Evolutionary conservation across 2,113 vertebrate genomes (phyloP), one percentile per base, ranked within the genome.

Genomic region (Notechis scutatus): DNA sequence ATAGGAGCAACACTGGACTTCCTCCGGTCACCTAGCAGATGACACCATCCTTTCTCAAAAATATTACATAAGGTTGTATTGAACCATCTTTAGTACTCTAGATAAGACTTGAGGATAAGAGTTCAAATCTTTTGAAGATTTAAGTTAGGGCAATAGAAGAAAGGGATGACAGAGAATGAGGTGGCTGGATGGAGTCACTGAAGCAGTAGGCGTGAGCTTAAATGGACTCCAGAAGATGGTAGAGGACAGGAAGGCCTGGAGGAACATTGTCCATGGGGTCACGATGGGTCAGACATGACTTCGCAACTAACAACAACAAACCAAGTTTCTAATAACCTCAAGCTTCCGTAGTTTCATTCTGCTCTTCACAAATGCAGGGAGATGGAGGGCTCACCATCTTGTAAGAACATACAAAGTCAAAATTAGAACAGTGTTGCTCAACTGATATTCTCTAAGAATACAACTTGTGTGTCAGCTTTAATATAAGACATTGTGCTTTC

Each of bases 361-460:
- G 24, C 2, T 29, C 81, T 1, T 1, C 59, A 12, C 26, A 12
- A 64, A 29, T 64, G 59, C 59, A 64, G 26, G 59, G 57, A 24
- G 23, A 59, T 29, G 59, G 59, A 64, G 0, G 24, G 59, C 26
- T 64, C 10, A 11, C 59, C 59, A 29, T 29, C 26, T 29, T 64
- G 15, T 29, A 3, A 89, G 94, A 91, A 20, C 8, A 24, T 59
- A 59, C 57, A 59, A 59, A 59, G 7, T 24, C 23, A 59, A 24
- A 59, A 59, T 59, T 59, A 10, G 57, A 59, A 24, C 23, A 59
- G 57, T 59, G 23, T 59, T 59, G 91, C 26, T 57, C 26, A 45
- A 24, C 39, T 57, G 45, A 96, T 96, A 94, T 94, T 64, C 61
- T 24, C 57, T 59, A 59, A 8, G 8, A 59, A 59, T 59, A 59